Base-by-base conservation (phyloP, 2,888 invertebrate species). In the Epinotia nisella region DNA sequence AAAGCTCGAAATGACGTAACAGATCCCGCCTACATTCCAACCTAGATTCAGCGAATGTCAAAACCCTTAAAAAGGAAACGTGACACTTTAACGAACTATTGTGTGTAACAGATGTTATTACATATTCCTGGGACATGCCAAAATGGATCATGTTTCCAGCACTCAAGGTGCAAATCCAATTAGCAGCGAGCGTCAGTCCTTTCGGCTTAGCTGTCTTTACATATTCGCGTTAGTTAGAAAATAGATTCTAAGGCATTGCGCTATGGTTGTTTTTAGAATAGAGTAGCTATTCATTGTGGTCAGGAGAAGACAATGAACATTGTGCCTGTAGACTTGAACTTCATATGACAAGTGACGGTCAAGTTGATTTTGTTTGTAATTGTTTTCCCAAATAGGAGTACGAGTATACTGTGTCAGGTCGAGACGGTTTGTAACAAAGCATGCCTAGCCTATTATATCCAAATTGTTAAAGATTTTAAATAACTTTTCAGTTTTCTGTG, bases 1-100 rank as follows among this genome's bases (percentile, higher is more conserved):
- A 17, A 56, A 62, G 67, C 17, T 39, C 39, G 5, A 21, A 55
- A 45, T 64, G 35, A 58, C 58, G 56, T 62, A 56, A 58, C 60
- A 19, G 53, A 5, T 4, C 10, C 66, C 67, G 53, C 66, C 53
- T 53, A 45, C 55, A 67, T 64, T 53, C 61, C 49, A 59, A 49
- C 45, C 74, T 66, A 75, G 75, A 78, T 71, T 75, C 72, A 62
- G 58, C 62, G 70, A 77, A 76, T 75, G 72, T 62, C 74, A 70
- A 72, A 71, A 59, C 74, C 53, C 72, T 74, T 75, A 74, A 76
- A 78, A 77, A 79, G 78, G 77, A 76, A 76, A 78, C 69, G 62
- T 71, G 77, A 75, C 72, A 77, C 76, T 74, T 67, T 75, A 73
- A 73, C 73, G 56, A 72, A 70, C 74, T 75, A 76, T 76, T 77